Percentiles rank a stretch among this genome's conserved stretches.
Conservation (phyloP, 1,140 invertebrate species). For the Danaus plexippus region DNA sequence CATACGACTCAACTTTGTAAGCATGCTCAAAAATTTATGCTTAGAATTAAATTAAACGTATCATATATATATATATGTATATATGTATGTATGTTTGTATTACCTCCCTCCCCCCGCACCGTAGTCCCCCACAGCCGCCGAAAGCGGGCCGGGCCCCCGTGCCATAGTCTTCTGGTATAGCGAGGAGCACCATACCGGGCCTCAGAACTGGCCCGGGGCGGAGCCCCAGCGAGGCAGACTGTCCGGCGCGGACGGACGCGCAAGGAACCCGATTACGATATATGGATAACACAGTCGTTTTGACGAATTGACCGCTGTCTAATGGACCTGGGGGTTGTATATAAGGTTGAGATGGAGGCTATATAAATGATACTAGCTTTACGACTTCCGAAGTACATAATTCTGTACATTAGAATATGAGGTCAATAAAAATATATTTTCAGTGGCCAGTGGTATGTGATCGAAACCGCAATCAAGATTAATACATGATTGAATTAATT, state of each 20-base stretch:
- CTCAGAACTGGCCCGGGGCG: conserved; percentile 74
- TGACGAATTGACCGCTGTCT: conserved; percentile 85
- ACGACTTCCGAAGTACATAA: too few relatives aligned
- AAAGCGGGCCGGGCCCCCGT: conserved; percentile 12
- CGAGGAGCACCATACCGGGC: conserved; percentile 87
- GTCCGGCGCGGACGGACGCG: conserved; percentile 87
- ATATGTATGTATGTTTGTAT: not conserved
- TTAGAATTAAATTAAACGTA: too few relatives aligned
- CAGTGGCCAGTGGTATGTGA: too few relatives aligned
- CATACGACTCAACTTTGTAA: too few relatives aligned
- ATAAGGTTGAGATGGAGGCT: conserved; percentile 3
- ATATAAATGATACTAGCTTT: too few relatives aligned
- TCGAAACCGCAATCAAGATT: too few relatives aligned
- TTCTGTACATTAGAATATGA: too few relatives aligned
- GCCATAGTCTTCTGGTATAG: conserved; percentile 21
- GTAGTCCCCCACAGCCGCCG: conserved; percentile 20
- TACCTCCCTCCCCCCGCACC: conserved; percentile 11
- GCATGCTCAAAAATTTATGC: too few relatives aligned
- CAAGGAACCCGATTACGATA: conserved; percentile 94
- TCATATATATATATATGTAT: not conserved
- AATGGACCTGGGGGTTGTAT: conserved; percentile 78
- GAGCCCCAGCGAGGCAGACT: conserved; percentile 92
- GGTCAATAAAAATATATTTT: too few relatives aligned
- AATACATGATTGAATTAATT: too few relatives aligned
- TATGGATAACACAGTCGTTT: conserved; percentile 85